phyloP scores from a whole-genome alignment of 2,888 invertebrate species.

The Athalia cordata region DNA sequence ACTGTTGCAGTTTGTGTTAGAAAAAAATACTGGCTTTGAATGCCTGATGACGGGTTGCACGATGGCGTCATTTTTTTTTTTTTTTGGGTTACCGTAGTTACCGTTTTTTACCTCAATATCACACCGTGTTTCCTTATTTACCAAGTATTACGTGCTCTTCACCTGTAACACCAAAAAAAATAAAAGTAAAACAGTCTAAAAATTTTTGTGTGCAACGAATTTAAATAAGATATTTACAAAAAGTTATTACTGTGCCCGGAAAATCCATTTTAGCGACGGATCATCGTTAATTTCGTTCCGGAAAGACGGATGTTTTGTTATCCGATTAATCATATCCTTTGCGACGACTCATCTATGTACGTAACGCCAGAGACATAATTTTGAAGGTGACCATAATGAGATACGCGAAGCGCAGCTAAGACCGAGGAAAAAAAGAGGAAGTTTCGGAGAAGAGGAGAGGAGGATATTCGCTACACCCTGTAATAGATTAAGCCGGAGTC shows the following conservation, averaged over 20 bases:
- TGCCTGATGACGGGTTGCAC: background rate
- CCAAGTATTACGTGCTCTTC: background rate
- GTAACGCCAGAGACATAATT: constrained; percentile 33
- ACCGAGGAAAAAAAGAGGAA: constrained; percentile 25
- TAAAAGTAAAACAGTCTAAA: constrained; percentile 15
- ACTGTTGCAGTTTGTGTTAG: background rate
- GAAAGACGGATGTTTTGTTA: constrained; percentile 21
- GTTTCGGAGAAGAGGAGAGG: constrained; percentile 1
- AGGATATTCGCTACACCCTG: constrained; percentile 20
- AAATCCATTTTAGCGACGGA: background rate
- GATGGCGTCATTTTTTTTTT: constrained; percentile 38
- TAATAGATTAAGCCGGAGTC: background rate
- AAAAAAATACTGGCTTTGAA: constrained; percentile 31
- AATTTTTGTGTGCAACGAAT: background rate
- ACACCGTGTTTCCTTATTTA: background rate
- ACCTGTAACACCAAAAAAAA: background rate
- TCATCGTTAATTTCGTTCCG: background rate
- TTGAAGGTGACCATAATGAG: background rate
- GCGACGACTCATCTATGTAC: constrained; percentile 32
- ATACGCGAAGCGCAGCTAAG: background rate
- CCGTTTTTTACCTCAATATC: background rate
- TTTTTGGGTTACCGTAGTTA: constrained; percentile 3
- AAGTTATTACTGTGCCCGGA: background rate
- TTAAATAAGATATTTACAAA: constrained; percentile 23
- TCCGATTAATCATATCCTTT: constrained; percentile 41